Base-by-base conservation (phyloP, 2,888 invertebrate species). In the Carcina quercana region DNA sequence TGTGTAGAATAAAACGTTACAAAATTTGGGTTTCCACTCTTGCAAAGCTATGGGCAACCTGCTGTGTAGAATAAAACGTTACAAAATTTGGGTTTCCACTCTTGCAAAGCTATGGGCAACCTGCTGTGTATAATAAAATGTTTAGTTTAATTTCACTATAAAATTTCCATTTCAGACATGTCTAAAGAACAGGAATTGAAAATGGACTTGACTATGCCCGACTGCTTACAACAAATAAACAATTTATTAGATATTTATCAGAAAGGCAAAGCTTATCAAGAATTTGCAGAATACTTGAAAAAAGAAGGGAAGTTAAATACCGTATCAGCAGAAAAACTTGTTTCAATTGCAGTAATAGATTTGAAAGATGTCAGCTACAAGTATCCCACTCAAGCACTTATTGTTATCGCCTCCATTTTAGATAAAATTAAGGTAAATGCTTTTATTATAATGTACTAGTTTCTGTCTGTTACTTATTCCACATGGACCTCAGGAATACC, bases 371-470 rank as follows among this genome's bases (percentile, higher is more conserved):
- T 71, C 34, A 46, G 59, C n/a, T n/a, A n/a, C 26, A 59, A 60
- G 38, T 53, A 58, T 42, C 48, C 59, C 20, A 40, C 51, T 12
- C 49, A 50, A 34, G 50, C 53, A 15, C 34, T 76, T 25, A 57
- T 55, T 15, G 50, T 71, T 10, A 48, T 75, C 11, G 34, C 43
- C 25, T 40, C 42, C n/a, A 46, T 76, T 19, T 30, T 72, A 15
- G 54, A 53, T 8, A 69, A 62, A 56, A 41, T 61, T 7, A 50
- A 68, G 64, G 80, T 80, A 59, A 41, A 32, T 32, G n/a, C n/a
- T 25, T 27, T 25, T 24, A 5, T 24, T 24, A 20, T 8, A 20
- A n/a, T 20, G 10, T 3, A 19, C 10, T 20, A 6, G 1, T 20
- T 20, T 7, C 3, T 20, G 20, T n/a, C 20, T n/a, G 7, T 20